Percentiles rank a stretch among this genome's conserved stretches.
phyloP scores from a whole-genome alignment of 2,888 invertebrate species.

The Apodemia mormo region DNA sequence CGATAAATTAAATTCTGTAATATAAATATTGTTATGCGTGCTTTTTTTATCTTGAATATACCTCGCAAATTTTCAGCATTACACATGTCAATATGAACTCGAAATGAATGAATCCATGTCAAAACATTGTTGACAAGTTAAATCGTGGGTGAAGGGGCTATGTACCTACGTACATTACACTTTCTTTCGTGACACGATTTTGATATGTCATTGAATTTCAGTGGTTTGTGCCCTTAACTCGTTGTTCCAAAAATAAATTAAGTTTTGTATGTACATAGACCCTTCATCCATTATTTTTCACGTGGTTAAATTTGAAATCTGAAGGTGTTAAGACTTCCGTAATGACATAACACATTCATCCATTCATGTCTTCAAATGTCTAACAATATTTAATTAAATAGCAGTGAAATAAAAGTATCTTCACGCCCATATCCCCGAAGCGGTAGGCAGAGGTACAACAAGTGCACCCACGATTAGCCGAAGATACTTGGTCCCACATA shows the following conservation, averaged over 20 bases:
- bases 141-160: background rate
- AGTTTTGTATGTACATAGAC: background rate
- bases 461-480: too few species aligned
- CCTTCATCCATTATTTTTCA: background rate
- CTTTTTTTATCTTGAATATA: background rate
- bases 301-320: background rate
- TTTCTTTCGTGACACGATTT: background rate
- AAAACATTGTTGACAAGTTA: background rate
- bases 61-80: background rate
- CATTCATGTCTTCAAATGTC: too few species aligned
- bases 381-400: too few species aligned
- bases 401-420: too few species aligned
- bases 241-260: conserved; percentile 1
- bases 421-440: too few species aligned
- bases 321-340: background rate
- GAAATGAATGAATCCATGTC: too few species aligned
- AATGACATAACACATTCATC: too few species aligned
- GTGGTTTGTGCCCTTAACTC: background rate
- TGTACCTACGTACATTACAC: background rate
- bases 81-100: too few species aligned
- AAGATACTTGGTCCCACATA: too few species aligned
- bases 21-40: too few species aligned
- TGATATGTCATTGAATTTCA: background rate
- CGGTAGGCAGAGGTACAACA: too few species aligned
- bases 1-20: background rate